A percentile compares a stretch with the other conserved stretches of the same genome.
phyloP scores from a whole-genome alignment of 2,888 invertebrate species.

The Oscheius myriophilus region DNA sequence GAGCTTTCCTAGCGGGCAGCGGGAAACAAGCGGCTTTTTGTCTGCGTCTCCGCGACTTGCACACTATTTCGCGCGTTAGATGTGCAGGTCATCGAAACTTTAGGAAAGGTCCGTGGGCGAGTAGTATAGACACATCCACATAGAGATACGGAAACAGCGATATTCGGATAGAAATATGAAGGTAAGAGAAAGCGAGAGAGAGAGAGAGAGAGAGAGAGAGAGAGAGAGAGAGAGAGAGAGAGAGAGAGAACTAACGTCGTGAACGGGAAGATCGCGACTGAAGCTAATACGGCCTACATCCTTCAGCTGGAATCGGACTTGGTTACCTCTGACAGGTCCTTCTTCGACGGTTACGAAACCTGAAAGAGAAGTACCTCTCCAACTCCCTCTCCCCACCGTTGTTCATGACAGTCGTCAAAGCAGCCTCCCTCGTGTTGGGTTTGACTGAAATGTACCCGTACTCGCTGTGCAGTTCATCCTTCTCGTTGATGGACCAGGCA shows the following conservation, averaged over 20 bases:
- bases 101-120: no score
- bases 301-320: constrained; percentile 62
- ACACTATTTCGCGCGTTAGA: no score
- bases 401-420: constrained; percentile 70
- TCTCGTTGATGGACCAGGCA: constrained; percentile 70
- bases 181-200: no score
- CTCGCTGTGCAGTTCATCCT: constrained; percentile 69
- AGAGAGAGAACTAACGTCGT: constrained; percentile 60
- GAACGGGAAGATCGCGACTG: constrained; percentile 70
- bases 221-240: background rate
- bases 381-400: constrained; percentile 53
- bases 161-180: background rate
- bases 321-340: constrained; percentile 59
- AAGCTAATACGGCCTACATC: constrained; percentile 70
- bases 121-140: no score
- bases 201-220: no score
- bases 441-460: constrained; percentile 68
- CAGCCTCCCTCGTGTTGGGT: constrained; percentile 59
- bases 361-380: constrained; percentile 13
- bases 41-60: no score
- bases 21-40: no score
- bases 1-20: no score
- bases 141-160: no score
- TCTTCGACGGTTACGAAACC: constrained; percentile 70
- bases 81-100: no score